Percentiles rank a stretch among this genome's conserved stretches.
These are phyloP conservation scores for Drosophila lacteicornis DNA, from an alignment of 1,140 invertebrate genomes.

Conservation along the genomic window DNA sequence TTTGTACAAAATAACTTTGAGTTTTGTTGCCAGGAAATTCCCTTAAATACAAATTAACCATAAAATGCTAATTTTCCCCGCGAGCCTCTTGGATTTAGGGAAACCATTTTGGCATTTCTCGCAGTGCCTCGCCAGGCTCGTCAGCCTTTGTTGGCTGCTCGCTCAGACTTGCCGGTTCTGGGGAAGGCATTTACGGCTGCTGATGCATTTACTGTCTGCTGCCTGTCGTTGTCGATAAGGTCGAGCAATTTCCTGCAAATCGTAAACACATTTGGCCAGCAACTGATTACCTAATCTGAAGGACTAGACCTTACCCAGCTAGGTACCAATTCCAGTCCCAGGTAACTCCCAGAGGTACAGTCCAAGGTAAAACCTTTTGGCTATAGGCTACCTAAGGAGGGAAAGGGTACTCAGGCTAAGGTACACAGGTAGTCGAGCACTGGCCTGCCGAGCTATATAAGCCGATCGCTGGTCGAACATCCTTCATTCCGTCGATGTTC, in stretches of 20 bases:
- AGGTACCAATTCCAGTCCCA: constrained; percentile 18
- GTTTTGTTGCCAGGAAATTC: background rate
- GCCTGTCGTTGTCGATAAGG: constrained; percentile 40
- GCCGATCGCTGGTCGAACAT: background rate
- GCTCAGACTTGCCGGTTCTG: constrained; percentile 27
- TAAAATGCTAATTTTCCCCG: background rate
- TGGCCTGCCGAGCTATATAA: constrained; percentile 37
- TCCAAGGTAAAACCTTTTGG: constrained; percentile 14
- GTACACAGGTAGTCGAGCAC: background rate
- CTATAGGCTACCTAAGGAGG: constrained; percentile 18
- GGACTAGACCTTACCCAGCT: constrained; percentile 31
- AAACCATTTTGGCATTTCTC: constrained; percentile 20
- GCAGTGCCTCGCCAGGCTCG: constrained; percentile 1
- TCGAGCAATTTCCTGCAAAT: constrained; percentile 67
- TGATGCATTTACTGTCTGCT: constrained; percentile 24
- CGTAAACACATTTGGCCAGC: constrained; percentile 66
- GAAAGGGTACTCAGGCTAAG: constrained; percentile 5
- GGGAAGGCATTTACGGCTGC: constrained; percentile 37
- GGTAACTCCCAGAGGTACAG: constrained; percentile 27
- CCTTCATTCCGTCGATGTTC: constrained; percentile 64
- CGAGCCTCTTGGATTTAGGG: background rate
- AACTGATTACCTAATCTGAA: constrained; percentile 68
- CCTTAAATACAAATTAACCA: background rate
- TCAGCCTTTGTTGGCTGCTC: constrained; percentile 22
- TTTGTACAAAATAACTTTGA: background rate